Evolutionary conservation across 2,113 vertebrate species (phyloP), one percentile per base, ranked within the genome.

Genomic region (Xyrauchen texanus): DNA sequence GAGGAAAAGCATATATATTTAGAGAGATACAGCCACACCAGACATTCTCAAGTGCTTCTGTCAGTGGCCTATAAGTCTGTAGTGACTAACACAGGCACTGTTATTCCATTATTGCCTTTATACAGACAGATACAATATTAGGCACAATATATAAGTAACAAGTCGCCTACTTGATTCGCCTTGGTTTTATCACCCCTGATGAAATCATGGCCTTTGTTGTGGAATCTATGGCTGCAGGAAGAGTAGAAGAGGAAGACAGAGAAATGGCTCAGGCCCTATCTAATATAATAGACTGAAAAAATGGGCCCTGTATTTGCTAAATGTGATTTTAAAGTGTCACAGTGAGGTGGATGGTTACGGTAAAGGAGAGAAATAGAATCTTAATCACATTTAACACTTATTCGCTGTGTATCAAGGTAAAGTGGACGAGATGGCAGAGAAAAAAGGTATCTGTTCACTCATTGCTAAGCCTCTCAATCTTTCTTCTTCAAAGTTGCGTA

Each of bases 111-210:
- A 91, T 90, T 92, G 88, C 90, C 85, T 85, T 84, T 88, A 85
- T 89, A 87, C 86, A 84, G 83, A 67, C 79, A 16, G 76, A 86
- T 88, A 34, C 21, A 34, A 3, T 34, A 92, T 89, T 86, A 88
- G 87, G 80, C 78, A n/a, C n/a, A n/a, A n/a, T n/a, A n/a, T n/a
- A n/a, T 90, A 86, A 91, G 89, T 88, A 91, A 90, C 88, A 88
- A 86, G 84, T 88, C 63, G 53, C 84, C 73, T 83, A 92, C 88
- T 91, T 87, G 86, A 91, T 91, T 92, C 84, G 80, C 86, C 84
- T 79, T 81, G 77, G 86, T 86, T 91, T 91, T 91, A 92, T 91
- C 87, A 88, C 85, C 84, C 74, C 86, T 89, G 90, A 92, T 93
- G 85, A 88, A 89, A 92, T 92, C 88, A 91, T 34, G 8, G 74